Conservation (phyloP, 2,888 invertebrate genomes). For the Cantharis rustica region DNA sequence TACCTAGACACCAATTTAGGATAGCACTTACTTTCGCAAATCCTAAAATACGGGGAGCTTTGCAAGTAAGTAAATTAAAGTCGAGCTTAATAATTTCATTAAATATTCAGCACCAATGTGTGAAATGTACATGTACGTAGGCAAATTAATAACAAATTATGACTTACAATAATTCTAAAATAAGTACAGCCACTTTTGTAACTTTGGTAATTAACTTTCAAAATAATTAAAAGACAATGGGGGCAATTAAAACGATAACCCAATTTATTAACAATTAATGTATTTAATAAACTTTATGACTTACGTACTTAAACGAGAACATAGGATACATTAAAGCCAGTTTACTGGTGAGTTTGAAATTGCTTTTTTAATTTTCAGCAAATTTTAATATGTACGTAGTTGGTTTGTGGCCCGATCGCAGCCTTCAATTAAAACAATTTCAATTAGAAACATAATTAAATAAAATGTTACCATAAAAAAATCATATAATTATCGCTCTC, state of each 20-base stretch:
- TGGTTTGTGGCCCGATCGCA: background rate
- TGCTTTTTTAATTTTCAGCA: background rate
- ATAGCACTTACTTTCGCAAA: background rate
- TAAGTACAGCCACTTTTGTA: background rate
- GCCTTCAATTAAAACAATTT: background rate
- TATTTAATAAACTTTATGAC: background rate
- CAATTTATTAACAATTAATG: background rate
- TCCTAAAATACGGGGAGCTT: background rate
- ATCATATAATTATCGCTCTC: background rate
- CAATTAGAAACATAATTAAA: too few relatives aligned
- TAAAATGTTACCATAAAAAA: background rate
- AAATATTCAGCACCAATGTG: background rate
- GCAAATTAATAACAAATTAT: background rate
- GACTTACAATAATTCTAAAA: background rate
- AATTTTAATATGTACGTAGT: too few relatives aligned
- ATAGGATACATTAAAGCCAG: background rate
- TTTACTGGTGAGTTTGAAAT: background rate
- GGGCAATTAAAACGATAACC: background rate
- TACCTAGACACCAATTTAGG: background rate
- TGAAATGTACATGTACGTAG: background rate
- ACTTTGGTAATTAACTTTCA: background rate
- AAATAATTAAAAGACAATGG: slow-evolving; percentile 1
- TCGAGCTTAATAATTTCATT: background rate
- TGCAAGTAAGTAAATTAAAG: background rate
- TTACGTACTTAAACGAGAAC: background rate